Base-by-base conservation (phyloP, 2,797 vertebrate genomes). In the Rhabdophis nuchalis region DNA sequence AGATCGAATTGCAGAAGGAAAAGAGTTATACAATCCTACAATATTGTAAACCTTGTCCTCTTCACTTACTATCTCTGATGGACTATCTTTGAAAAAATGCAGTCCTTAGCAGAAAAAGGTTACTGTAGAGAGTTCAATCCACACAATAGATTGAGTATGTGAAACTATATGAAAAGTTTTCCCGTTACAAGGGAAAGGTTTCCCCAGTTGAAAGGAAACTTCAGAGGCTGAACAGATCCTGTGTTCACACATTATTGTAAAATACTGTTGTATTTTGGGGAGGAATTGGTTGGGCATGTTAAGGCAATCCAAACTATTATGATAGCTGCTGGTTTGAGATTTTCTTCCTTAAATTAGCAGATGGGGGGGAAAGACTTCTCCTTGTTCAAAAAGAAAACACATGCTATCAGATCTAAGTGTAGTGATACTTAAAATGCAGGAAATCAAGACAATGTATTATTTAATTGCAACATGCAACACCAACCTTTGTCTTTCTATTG, bases 341-440 rank as follows among this genome's bases (percentile, higher is more conserved):
- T 27, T 91, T 88, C 32, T 53, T n/a, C 53, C 41, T 93, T 93
- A 2, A 88, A 87, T 64, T 10, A 36, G 86, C 54, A 94, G 93
- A 52, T 64, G 25, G 96, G 95, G 91, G 96, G 95, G 91, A 96
- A 50, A 56, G 53, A 56, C 5, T 96, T 94, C 54, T 72, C 87
- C 87, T 41, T 89, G 25, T 64, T 94, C 46, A 97, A 89, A 88
- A 96, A 93, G 94, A 96, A 96, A 46, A 91, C 92, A 77, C 2
- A 11, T 90, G 25, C 53, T 90, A 92, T 94, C 93, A 85, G 92
- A 93, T 53, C 41, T 95, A 93, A 96, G 92, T 89, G 90, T 94
- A 57, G 92, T 92, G 92, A 96, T 96, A 77, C 93, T 97, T 93
- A 93, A 93, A 93, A 96, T 95, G 92, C 36, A 96, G 95, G 90